Evolutionary conservation across 2,113 vertebrate genomes (phyloP).

Genomic region (Delphinapterus leucas): DNA sequence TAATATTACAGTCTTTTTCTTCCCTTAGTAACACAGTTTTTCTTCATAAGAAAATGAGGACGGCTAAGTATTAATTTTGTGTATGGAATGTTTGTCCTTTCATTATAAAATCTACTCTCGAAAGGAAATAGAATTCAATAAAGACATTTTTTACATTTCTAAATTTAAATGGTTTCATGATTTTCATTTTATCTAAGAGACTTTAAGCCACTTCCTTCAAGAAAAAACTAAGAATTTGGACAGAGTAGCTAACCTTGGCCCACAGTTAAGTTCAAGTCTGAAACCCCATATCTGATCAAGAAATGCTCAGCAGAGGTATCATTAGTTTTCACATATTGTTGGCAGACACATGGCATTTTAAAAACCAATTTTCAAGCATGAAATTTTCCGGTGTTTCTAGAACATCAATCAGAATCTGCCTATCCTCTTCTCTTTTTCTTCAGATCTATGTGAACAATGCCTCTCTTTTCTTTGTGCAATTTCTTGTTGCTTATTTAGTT

Average conservation of each 20-base stretch:
- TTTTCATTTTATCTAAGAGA: constrained; percentile 61
- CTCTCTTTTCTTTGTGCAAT: background rate
- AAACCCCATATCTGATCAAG: constrained; percentile 8
- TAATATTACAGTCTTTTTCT: background rate
- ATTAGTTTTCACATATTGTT: background rate
- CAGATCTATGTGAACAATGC: background rate
- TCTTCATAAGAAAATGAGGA: background rate
- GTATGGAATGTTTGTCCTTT: background rate
- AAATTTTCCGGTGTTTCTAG: background rate
- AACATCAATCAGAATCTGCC: background rate
- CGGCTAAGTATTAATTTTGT: background rate
- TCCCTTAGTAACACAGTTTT: background rate
- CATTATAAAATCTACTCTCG: background rate
- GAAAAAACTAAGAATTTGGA: background rate
- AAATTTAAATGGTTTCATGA: background rate
- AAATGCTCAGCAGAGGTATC: background rate
- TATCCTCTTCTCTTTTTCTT: background rate
- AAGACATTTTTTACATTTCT: background rate
- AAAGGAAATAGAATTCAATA: background rate
- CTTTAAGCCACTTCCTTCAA: constrained; percentile 22
- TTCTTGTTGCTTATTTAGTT: background rate
- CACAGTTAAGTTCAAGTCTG: background rate
- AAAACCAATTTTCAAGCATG: constrained; percentile 20
- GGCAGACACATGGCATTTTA: constrained; percentile 16
- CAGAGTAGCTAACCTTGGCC: background rate